These are phyloP conservation scores for Rhaphigaster nebulosa DNA, from an alignment of 2,888 invertebrate species.

Conservation along the genomic window DNA sequence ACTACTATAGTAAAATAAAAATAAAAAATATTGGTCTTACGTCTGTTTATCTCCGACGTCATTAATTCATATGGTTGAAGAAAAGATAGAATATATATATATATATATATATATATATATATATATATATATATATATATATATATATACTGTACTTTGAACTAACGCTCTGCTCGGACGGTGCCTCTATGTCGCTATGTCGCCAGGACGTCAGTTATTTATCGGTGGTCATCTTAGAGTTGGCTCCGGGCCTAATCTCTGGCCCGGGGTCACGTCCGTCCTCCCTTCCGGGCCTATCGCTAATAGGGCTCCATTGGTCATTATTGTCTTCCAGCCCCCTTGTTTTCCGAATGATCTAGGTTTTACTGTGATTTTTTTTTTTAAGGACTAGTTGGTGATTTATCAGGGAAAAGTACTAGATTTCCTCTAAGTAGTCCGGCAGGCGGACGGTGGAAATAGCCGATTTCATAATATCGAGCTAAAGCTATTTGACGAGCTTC, in stretches of 20 bases:
- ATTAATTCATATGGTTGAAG: too few relatives aligned
- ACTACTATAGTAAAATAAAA: too few relatives aligned
- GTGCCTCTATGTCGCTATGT: background rate
- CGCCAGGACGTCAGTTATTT: slow-evolving; percentile 8
- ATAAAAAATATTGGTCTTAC: too few relatives aligned
- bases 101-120: background rate
- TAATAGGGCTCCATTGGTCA: background rate
- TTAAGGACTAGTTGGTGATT: background rate
- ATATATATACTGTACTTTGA: background rate
- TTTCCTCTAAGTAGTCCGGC: too few relatives aligned
- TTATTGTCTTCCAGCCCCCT: background rate
- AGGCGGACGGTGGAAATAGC: too few relatives aligned
- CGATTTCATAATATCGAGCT: too few relatives aligned
- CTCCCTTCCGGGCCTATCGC: background rate
- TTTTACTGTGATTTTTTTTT: too few relatives aligned
- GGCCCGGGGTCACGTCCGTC: background rate
- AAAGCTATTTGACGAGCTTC: too few relatives aligned
- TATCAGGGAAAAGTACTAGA: background rate
- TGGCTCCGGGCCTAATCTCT: background rate
- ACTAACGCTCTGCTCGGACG: background rate
- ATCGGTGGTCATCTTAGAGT: slow-evolving; percentile 13
- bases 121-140: background rate
- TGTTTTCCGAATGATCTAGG: background rate
- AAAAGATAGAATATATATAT: too few relatives aligned
- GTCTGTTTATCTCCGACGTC: too few relatives aligned